Percentiles rank a stretch among this genome's conserved stretches.
Evolutionary conservation across 2,113 vertebrate genomes (phyloP).

Genomic region (human (Homo sapiens)): DNA sequence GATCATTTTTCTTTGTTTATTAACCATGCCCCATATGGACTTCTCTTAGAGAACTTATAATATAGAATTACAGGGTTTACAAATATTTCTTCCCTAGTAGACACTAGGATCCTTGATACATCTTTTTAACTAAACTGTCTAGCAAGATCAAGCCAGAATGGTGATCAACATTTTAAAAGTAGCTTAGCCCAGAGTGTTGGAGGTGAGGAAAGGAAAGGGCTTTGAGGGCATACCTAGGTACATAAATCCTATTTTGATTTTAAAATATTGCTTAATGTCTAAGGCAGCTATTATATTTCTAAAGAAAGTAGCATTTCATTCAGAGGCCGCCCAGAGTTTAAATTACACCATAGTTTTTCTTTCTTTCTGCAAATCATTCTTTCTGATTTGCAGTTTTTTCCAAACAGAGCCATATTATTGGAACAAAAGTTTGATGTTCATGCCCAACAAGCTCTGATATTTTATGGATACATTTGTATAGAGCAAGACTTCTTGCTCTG

Average conservation of each 20-base stretch:
- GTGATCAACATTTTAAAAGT: background rate
- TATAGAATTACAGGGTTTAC: background rate
- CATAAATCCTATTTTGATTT: background rate
- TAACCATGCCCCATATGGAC: background rate
- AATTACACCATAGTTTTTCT: constrained; percentile 51
- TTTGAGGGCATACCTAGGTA: background rate
- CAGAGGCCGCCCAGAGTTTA: constrained; percentile 65
- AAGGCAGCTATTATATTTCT: constrained; percentile 19
- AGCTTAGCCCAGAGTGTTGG: background rate
- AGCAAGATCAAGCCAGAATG: background rate
- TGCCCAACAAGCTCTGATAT: background rate
- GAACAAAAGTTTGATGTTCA: constrained; percentile 28
- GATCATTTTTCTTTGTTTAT: background rate
- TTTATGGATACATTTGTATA: background rate
- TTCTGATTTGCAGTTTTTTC: constrained; percentile 48
- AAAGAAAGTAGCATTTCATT: constrained; percentile 66
- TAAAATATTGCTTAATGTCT: background rate
- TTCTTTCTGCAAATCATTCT: background rate
- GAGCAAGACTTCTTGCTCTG: constrained; percentile 30
- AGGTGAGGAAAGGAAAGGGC: background rate
- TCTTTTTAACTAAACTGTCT: background rate
- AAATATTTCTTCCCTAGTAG: background rate
- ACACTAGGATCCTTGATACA: background rate
- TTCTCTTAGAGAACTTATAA: background rate
- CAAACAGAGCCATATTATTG: background rate